Evolutionary conservation across 1,140 invertebrate genomes (phyloP).

Genomic region (Drosophila pachea): DNA sequence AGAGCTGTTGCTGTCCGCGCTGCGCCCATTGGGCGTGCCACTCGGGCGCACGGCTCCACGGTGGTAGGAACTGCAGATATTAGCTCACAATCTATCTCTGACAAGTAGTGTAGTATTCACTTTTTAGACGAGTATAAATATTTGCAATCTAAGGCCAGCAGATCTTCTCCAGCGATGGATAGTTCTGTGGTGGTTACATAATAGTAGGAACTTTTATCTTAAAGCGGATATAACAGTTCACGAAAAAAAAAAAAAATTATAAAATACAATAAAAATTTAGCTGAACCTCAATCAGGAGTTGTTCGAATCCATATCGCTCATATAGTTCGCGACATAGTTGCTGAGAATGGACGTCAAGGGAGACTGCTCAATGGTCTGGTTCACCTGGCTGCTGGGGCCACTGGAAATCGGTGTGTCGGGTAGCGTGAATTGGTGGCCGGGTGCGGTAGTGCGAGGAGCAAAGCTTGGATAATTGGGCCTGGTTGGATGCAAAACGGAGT

Average conservation of each 20-base stretch:
- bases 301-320: conserved; percentile 27
- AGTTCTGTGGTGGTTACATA: background rate
- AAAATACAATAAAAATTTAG: background rate
- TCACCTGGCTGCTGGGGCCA: background rate
- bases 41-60: background rate
- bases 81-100: too few relatives aligned
- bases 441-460: background rate
- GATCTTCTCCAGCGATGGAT: too few relatives aligned
- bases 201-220: too few relatives aligned
- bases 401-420: background rate
- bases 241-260: background rate
- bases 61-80: background rate
- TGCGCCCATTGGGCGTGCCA: conserved; percentile 55
- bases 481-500: background rate
- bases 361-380: conserved; percentile 25
- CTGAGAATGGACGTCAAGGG: conserved; percentile 30
- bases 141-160: too few relatives aligned
- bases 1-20: conserved; percentile 42
- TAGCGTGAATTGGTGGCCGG: background rate
- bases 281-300: background rate
- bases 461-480: background rate
- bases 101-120: too few relatives aligned
- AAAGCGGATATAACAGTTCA: background rate
- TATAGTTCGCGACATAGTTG: conserved; percentile 42
- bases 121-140: too few relatives aligned